Evolutionary conservation across 2,888 invertebrate species (phyloP).

Genomic region (Tiliacea aurago): DNA sequence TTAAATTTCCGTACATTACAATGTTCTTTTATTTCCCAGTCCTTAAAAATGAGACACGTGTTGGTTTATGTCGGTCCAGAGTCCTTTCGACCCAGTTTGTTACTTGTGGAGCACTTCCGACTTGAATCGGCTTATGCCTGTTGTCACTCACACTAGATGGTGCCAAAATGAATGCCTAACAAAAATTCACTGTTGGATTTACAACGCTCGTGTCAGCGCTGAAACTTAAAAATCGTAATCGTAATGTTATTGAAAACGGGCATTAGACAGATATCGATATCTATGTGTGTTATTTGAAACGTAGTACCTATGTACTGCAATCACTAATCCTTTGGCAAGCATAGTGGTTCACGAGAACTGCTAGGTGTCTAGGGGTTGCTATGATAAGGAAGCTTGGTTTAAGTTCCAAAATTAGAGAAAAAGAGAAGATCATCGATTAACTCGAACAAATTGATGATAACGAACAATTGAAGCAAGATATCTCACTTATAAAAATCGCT

Average conservation of each 20-base stretch:
- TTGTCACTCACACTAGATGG: not conserved
- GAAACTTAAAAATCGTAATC: too few relatives aligned
- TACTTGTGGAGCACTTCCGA: conserved; percentile 14
- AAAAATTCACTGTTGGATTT: not conserved
- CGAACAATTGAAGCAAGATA: not conserved
- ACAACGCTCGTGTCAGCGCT: not conserved
- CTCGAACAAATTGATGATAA: not conserved
- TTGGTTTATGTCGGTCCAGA: not conserved
- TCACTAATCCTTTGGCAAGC: not conserved
- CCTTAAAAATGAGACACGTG: not conserved
- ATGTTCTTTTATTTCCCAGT: conserved; percentile 24
- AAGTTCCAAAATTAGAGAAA: not conserved
- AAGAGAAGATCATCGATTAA: not conserved
- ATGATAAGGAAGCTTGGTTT: not conserved
- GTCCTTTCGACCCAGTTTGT: conserved; percentile 4
- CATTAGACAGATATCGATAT: conserved; percentile 8
- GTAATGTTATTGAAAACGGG: not conserved
- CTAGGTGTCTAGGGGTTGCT: not conserved
- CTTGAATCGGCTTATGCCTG: not conserved
- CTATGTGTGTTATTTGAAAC: conserved; percentile 4
- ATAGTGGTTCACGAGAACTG: not conserved
- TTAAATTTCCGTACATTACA: not conserved
- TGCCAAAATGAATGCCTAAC: not conserved
- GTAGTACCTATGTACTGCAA: conserved; percentile 1
- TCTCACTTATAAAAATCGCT: not conserved